These are phyloP conservation scores for Paracyclopina nana DNA, from an alignment of 1,140 invertebrate species.

Conservation along the genomic window DNA sequence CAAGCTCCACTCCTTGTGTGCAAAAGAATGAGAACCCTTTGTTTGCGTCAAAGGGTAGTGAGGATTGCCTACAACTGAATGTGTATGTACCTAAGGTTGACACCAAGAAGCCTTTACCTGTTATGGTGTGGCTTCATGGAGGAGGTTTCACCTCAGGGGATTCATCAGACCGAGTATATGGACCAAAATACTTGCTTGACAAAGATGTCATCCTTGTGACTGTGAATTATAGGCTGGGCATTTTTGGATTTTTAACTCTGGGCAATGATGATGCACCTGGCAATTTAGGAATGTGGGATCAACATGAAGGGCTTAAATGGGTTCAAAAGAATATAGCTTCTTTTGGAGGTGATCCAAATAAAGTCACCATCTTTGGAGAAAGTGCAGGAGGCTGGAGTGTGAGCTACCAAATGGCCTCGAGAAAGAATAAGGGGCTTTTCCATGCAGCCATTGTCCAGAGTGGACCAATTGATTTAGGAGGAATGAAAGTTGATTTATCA, in stretches of 20 bases:
- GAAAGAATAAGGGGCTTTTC: conserved; percentile 60
- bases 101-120: conserved; percentile 1
- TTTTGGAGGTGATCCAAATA: conserved; percentile 18
- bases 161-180: neutral
- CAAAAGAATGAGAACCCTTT: neutral
- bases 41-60: neutral
- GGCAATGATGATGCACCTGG: conserved; percentile 10
- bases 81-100: neutral
- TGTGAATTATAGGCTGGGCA: conserved; percentile 14
- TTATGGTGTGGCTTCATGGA: conserved; percentile 11
- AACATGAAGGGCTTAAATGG: conserved; percentile 24
- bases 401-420: conserved; percentile 71
- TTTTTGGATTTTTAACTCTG: conserved; percentile 16
- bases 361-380: conserved; percentile 19
- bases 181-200: conserved; percentile 11
- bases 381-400: conserved; percentile 43
- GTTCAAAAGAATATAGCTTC: conserved; percentile 18
- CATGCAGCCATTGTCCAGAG: conserved; percentile 43
- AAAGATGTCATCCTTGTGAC: conserved; percentile 17
- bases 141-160: neutral
- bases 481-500: neutral
- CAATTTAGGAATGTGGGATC: conserved; percentile 13
- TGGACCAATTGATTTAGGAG: neutral
- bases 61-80: neutral
- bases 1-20: too few species aligned